Percentiles rank a stretch among this genome's conserved stretches.
These are phyloP conservation scores for Catharus bicknelli DNA, from an alignment of 2,113 vertebrate species.

Conservation along the genomic window DNA sequence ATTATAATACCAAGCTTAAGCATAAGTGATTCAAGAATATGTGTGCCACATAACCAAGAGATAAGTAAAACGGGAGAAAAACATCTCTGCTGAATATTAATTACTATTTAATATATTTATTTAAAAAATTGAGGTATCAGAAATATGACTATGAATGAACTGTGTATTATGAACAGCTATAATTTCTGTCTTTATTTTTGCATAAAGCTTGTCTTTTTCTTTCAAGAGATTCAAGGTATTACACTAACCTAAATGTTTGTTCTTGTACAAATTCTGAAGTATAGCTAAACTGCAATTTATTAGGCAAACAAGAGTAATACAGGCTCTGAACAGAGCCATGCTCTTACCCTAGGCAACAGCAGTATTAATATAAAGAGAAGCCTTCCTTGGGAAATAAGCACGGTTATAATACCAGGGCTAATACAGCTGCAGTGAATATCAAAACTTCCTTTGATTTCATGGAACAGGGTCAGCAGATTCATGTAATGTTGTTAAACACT, in stretches of 20 bases:
- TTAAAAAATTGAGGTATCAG: not conserved
- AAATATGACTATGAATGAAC: not conserved
- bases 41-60: not conserved
- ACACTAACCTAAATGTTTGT: not conserved
- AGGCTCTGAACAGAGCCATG: not conserved
- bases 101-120: not conserved
- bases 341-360: not conserved
- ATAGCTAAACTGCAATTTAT: not conserved
- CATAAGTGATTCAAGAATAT: not conserved
- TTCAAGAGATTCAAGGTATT: not conserved
- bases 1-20: not conserved
- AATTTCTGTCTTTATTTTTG: not conserved
- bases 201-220: not conserved
- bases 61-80: not conserved
- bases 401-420: rapidly evolving
- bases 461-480: not conserved
- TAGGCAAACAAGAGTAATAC: not conserved
- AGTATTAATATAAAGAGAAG: not conserved
- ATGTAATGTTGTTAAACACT: not conserved
- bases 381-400: not conserved
- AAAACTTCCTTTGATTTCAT: not conserved
- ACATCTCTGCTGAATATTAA: not conserved
- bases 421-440: not conserved
- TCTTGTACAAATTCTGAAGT: not conserved
- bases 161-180: not conserved